Evolutionary conservation across 2,888 invertebrate species (phyloP), one percentile per base, ranked within the genome.

Genomic region (Pseudanteris insignis): DNA sequence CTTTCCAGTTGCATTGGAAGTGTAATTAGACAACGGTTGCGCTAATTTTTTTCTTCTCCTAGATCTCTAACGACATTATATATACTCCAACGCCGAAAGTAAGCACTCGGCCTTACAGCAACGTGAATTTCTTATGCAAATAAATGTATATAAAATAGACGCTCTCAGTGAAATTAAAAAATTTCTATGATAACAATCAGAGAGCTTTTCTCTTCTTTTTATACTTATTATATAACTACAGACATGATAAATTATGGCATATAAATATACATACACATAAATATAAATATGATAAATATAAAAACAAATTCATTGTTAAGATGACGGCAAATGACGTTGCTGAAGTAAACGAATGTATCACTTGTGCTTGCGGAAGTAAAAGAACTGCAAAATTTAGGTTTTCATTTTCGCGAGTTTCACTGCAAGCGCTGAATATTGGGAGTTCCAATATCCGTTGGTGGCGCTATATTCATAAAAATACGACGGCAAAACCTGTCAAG

Each of bases 171-270:
- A 43, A 38, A 48, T 25, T 7, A 38, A 24, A 13, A 29, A 30
- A 15, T 13, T 18, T 24, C 33, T 36, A 57, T 47, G 15, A 43
- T 37, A 43, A 55, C 48, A 57, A 48, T 57, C 48, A 38, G 57
- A 53, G 62, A 53, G 60, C 66, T 63, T 57, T n/a, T 63, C 47
- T 63, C 66, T 68, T 68, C 66, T 67, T 68, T 68, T 67, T 68
- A 65, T 68, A 68, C 64, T 68, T 65, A 63, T 64, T 64, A 60
- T 58, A 63, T 50, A 58, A 53, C 25, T 58, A 63, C 53, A 53
- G 38, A 50, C 57, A 47, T 63, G 47, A 58, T 53, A 55, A 6
- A 50, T 15, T 40, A 48, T 37, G 26, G 33, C n/a, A 37, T 34
- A 37, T 29, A 40, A 5, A 21, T 40, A 18, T 36, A 32, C 9